These are phyloP conservation scores for Temnothorax rugatulus DNA, from an alignment of 2,888 invertebrate species.

Conservation along the genomic window DNA sequence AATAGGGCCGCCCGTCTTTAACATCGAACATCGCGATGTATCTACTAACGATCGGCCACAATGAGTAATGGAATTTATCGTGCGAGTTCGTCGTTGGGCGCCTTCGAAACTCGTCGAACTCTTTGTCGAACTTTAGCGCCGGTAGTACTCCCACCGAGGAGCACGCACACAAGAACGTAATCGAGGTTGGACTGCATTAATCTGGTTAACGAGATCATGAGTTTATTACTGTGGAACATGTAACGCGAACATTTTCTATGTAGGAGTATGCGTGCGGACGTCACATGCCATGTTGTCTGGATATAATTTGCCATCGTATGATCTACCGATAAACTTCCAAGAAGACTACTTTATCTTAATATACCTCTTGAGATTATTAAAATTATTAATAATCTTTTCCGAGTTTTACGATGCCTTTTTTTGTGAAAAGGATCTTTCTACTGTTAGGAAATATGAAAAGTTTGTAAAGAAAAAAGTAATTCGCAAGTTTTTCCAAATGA, in stretches of 20 bases:
- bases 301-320: constrained; percentile 30
- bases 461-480: background rate
- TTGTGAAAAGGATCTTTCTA: background rate
- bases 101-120: constrained; percentile 49
- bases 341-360: constrained; percentile 36
- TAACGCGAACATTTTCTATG: constrained; percentile 29
- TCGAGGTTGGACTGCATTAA: constrained; percentile 34
- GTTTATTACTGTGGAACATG: constrained; percentile 35
- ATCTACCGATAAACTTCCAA: constrained; percentile 24
- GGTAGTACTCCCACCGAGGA: background rate
- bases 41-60: constrained; percentile 66
- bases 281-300: constrained; percentile 14
- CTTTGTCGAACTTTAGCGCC: constrained; percentile 44
- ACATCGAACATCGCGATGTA: constrained; percentile 44
- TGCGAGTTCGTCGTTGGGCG: constrained; percentile 22
- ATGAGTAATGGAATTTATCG: constrained; percentile 66
- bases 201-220: constrained; percentile 56
- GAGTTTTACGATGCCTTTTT: background rate
- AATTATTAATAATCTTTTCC: constrained; percentile 22
- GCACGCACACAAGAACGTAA: constrained; percentile 19
- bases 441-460: background rate
- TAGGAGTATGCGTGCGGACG: background rate
- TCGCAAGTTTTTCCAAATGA: background rate
- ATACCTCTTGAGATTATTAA: constrained; percentile 21
- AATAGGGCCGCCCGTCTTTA: constrained; percentile 50